Evolutionary conservation across 1,140 invertebrate species (phyloP).

Genomic region (Triops cancriformis): DNA sequence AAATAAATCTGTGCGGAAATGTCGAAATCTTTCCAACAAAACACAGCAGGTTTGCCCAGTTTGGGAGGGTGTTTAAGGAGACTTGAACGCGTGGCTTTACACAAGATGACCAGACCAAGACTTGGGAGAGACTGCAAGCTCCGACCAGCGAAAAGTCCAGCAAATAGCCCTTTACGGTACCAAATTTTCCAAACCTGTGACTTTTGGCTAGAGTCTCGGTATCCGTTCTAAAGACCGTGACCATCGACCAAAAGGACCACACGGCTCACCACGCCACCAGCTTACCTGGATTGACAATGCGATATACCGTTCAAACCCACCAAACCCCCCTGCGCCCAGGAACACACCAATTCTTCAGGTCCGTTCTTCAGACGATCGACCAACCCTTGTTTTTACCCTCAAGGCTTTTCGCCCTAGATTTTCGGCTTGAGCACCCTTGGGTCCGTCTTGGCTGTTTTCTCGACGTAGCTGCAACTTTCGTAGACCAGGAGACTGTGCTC

Average conservation of each 20-base stretch:
- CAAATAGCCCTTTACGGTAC: not conserved
- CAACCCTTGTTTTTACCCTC: not conserved
- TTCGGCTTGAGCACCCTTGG: not conserved
- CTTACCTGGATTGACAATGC: slow-evolving; percentile 3
- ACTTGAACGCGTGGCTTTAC: not conserved
- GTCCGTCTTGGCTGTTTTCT: too few species aligned
- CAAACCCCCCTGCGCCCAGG: not conserved
- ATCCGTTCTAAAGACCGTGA: too few species aligned
- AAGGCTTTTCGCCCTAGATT: not conserved
- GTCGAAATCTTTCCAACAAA: too few species aligned
- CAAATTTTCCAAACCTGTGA: not conserved
- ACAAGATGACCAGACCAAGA: not conserved
- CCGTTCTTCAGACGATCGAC: too few species aligned
- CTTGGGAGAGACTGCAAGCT: not conserved
- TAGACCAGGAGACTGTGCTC: too few species aligned
- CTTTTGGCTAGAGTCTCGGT: too few species aligned
- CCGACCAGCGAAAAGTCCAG: not conserved
- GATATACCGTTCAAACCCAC: not conserved
- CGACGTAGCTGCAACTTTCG: too few species aligned
- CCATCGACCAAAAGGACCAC: not conserved
- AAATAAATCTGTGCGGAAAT: too few species aligned
- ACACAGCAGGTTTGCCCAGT: too few species aligned
- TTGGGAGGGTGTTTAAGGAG: too few species aligned
- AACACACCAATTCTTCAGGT: too few species aligned
- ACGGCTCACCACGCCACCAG: not conserved